Base-by-base conservation (phyloP, 2,888 invertebrate species). In the Thelaira solivaga region DNA sequence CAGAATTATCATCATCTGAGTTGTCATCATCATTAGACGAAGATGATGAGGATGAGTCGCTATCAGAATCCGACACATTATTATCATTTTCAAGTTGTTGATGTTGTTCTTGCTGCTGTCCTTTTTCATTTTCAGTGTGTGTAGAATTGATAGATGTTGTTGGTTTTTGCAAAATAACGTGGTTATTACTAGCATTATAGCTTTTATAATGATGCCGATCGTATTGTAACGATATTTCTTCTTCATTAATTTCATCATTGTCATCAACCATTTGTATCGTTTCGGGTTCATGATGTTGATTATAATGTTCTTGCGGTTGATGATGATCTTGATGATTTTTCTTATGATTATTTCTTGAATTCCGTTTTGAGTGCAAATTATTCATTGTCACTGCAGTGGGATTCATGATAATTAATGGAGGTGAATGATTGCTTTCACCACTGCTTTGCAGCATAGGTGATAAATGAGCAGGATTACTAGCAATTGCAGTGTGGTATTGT, bases 11-110 rank as follows among this genome's bases (percentile, higher is more conserved):
- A 76, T 82, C 80, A 36, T 81, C 80, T 13, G 81, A 80, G 51
- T 84, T 84, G 39, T 85, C 85, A 34, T 83, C 86, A 24, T 84
- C 86, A 29, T 85, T 84, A 61, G 85, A 84, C 62, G 83, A 84
- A 29, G 86, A 82, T 47, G 86, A 83, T 55, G 84, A 85, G 7
- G 84, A 85, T 59, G 85, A 85, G 67, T 81, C 82, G 74, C 74
- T 78, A 47, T 81, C 82, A 24, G 82, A 79, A 75, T 82, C 81
- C 6, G 80, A 78, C 62, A 80, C 78, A 61, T 80, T 80, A 34
- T 68, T 67, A 55, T 69, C 22, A 36, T 61, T 31, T 51, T 72
- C 64, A 64, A 77, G 47, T 24, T 80, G 47, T 31, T 80, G 67
- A 8, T 80, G 57, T 22, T 72, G 73, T n/a, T 74, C 47, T 41